phyloP scores from a whole-genome alignment of 2,113 vertebrate genomes.

The Egretta garzetta region DNA sequence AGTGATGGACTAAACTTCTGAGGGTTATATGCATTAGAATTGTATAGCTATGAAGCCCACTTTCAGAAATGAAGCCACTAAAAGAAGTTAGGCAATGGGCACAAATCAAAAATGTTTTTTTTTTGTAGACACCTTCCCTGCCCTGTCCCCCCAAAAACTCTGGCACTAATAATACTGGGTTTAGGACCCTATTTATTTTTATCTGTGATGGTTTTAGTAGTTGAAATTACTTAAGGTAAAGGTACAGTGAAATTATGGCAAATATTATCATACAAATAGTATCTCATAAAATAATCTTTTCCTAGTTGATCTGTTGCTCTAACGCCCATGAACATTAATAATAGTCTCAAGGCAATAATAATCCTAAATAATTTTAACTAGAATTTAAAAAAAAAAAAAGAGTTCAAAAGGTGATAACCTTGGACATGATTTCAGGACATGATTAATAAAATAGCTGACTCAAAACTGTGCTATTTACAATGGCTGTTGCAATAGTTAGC shows the following conservation, averaged over 20 bases:
- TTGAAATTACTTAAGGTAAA: background rate
- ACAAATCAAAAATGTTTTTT: background rate
- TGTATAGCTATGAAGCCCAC: background rate
- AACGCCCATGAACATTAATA: background rate
- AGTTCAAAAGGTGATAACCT: background rate
- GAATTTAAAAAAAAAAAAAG: background rate
- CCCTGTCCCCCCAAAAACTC: rapidly evolving
- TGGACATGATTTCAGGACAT: background rate
- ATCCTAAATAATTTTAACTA: background rate
- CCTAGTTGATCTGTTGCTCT: background rate
- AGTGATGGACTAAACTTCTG: background rate
- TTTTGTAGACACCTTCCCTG: rapidly evolving
- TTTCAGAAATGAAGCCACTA: background rate
- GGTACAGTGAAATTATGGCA: background rate
- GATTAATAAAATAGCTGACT: background rate
- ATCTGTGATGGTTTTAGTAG: background rate
- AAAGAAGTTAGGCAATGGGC: background rate
- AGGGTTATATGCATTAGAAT: background rate
- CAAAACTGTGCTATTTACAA: background rate
- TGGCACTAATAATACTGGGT: background rate
- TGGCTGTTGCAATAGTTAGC: background rate
- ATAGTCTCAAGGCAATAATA: background rate
- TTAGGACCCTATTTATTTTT: background rate
- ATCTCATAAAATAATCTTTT: background rate
- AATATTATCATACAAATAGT: background rate